Evolutionary conservation across 2,888 invertebrate genomes (phyloP), one percentile per base, ranked within the genome.

Genomic region (Drosophila aldrichi): DNA sequence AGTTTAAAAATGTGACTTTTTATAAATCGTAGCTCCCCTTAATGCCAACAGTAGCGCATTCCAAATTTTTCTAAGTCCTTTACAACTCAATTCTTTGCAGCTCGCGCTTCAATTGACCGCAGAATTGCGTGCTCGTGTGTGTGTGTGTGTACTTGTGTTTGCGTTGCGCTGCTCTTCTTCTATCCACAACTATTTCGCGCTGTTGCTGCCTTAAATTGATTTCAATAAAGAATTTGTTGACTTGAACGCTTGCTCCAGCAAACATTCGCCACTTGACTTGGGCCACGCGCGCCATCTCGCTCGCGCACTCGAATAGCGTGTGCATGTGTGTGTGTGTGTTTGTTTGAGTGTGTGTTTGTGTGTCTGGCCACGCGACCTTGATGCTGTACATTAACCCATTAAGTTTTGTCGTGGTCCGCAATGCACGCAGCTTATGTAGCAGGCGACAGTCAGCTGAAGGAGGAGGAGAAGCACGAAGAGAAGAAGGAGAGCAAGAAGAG

Each of bases 331-430:
- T 18, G 59, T 18, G 25, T 32, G 38, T 7, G 43, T 20, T 20
- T 38, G 34, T 34, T 25, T 18, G 22, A 20, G 38, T 25, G 34
- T 18, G 32, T 36, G 32, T 61, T 14, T 40, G 48, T 62, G 22
- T 18, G 34, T 63, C 70, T 79, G 77, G 77, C 72, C 74, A 63
- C 66, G 62, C 87, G 85, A 88, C 85, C 85, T 85, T 85, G 85
- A 83, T 75, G 79, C 72, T 85, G 85, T 83, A 88, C 85, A 85
- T 85, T 85, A 89, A 85, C 85, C 85, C 87, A 84, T 85, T 85
- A 87, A 88, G 87, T 77, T 80, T 69, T 68, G 70, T 80, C 77
- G 77, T 79, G 85, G 72, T 68, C 62, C 66, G 62, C 75, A 79
- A 57, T 75, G 70, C 70, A 76, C 54, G 57, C 57, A 34, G 66